Evolutionary conservation across 2,888 invertebrate species (phyloP), one percentile per base, ranked within the genome.

Genomic region (Archips crataeganus): DNA sequence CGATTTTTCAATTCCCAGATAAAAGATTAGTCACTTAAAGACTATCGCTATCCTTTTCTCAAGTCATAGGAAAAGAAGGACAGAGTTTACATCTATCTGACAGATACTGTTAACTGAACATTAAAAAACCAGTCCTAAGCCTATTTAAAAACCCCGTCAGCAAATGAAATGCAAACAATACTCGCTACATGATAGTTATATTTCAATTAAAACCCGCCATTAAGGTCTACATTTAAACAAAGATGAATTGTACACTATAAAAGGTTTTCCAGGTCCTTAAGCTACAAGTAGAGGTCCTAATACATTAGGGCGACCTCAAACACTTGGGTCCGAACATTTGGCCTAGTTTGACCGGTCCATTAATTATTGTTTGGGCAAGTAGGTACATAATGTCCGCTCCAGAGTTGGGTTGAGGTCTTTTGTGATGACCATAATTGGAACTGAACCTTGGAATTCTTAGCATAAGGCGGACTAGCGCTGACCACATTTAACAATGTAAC

Each of bases 281-380:
- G 54, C 54, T 23, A 15, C 54, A 9, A 54, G 10, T 32, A 5
- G 3, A 10, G 54, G 11, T 34, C 39, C 39, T 15, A 61, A 60
- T 66, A 61, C 66, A 71, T 67, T 71, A 71, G 61, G 13, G 42
- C 32, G 23, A 62, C 71, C 71, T 51, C 71, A 66, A 71, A 54
- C 61, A 34, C 59, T 36, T 32, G 23, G 49, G 36, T n/a, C 34
- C n/a, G 9, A 39, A 39, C 34, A 64, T n/a, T 34, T 45, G 13
- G 13, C n/a, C 49, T 9, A 63, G 45, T 63, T 49, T 49, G 49
- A 49, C 49, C 64, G 47, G 11, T 61, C 34, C 67, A 51, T 71
- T 64, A 47, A 62, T 62, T 62, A 51, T 63, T 63, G 49, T 59
- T 54, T 13, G 61, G 32, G 32, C 42, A 59, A 36, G 45, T n/a